Evolutionary conservation across 2,113 vertebrate species (phyloP), one percentile per base, ranked within the genome.

Genomic region (Coryphaenoides rupestris): DNA sequence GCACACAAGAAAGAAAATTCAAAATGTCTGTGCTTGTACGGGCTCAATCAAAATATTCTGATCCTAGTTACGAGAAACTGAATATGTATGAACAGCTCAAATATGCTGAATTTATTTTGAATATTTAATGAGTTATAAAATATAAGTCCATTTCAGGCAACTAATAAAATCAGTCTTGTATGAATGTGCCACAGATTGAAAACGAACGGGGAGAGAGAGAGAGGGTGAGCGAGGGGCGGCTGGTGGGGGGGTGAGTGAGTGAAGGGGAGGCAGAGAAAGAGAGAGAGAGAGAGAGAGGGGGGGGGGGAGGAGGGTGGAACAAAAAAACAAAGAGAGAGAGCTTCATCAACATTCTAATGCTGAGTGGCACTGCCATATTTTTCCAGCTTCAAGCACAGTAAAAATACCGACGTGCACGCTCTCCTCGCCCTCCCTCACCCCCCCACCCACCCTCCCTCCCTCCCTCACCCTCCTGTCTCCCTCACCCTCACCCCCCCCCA

Each of bases 101-200:
- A 92, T 89, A 91, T 90, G 89, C 89, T 84, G 90, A 87, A 92
- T 92, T 89, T 90, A 91, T 91, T 91, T 92, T 85, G 88, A 91
- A 91, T 92, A 92, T 92, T 90, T 91, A 90, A 92, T 91, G 88
- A 91, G 90, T 88, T 90, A 87, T 90, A 90, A 90, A 91, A 90
- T 90, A 88, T 88, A 91, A 91, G 89, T 90, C 90, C 87, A 88
- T 90, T 90, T 90, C 82, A 68, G n/a, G 87, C 86, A 85, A 89
- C 89, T 90, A 89, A 91, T 92, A 89, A 92, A 91, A 90, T 88
- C 90, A 88, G 87, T 85, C 87, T 88, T 84, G 84, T 88, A 86
- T 88, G 89, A 89, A 89, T 86, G 85, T 86, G 87, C 84, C 77
- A 78, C 74, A 89, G 84, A 86, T 88, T 85, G 79, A 84, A 88